Evolutionary conservation across 2,113 vertebrate genomes (phyloP).

Genomic region (Erythrocercus mccallii): DNA sequence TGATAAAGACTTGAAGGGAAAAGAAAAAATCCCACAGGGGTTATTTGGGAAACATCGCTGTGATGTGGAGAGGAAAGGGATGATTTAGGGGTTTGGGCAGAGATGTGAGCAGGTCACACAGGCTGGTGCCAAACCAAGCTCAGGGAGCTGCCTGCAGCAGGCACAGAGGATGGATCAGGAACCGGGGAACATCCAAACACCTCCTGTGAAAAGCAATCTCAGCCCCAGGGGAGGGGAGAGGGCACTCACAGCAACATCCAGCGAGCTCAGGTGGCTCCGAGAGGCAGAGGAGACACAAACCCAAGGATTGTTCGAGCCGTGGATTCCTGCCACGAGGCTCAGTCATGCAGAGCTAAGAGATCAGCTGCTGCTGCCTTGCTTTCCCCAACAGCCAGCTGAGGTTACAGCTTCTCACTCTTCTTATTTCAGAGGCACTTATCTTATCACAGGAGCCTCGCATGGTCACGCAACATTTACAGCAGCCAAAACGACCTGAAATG

Average conservation of each 20-base stretch:
- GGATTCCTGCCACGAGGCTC: constrained; percentile 36
- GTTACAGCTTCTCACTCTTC: constrained; percentile 47
- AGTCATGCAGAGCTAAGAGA: constrained; percentile 69
- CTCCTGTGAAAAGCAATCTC: neutral
- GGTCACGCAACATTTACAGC: constrained; percentile 77
- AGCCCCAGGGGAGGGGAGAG: neutral
- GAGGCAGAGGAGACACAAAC: neutral
- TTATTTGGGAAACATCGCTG: neutral
- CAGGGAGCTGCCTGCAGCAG: neutral
- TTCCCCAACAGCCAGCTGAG: constrained; percentile 22
- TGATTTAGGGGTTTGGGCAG: neutral
- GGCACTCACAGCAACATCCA: neutral
- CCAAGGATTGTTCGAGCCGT: neutral
- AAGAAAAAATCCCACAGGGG: too few species aligned
- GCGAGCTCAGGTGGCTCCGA: neutral
- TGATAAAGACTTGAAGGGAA: neutral
- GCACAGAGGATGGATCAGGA: neutral
- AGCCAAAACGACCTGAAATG: constrained; percentile 13
- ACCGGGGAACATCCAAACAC: constrained; percentile 23
- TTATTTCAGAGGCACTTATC: neutral
- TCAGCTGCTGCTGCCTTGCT: constrained; percentile 46
- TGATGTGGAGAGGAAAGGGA: neutral
- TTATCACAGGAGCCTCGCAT: neutral
- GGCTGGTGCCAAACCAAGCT: neutral
- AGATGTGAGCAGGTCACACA: neutral